These are phyloP conservation scores for Chrysomallon squamiferum DNA, from an alignment of 1,140 invertebrate genomes.

Conservation along the genomic window DNA sequence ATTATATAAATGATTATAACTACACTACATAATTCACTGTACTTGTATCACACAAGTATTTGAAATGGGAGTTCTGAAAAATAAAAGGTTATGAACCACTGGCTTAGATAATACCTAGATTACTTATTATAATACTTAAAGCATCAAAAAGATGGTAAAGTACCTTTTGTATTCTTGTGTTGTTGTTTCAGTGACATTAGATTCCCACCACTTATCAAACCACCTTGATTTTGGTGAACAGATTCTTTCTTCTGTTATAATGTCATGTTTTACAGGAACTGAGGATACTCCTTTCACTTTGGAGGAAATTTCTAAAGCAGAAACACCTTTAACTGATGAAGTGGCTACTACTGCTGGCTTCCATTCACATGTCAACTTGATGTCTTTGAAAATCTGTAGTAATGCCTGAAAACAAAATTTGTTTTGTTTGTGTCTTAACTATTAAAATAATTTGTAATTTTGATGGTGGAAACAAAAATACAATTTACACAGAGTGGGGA, in stretches of 20 bases:
- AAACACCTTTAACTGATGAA: conserved; percentile 17
- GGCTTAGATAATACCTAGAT: no score
- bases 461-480: no score
- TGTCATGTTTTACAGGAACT: conserved; percentile 37
- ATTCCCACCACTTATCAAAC: conserved; percentile 5
- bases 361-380: conserved; percentile 43
- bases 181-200: conserved; percentile 18
- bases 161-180: conserved; percentile 14
- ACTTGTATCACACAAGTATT: no score
- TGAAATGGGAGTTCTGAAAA: no score
- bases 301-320: conserved; percentile 20
- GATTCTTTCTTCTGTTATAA: conserved; percentile 27
- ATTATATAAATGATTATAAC: no score
- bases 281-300: conserved; percentile 23
- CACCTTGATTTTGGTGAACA: conserved; percentile 3
- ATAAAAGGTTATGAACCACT: no score
- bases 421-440: no score
- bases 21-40: no score
- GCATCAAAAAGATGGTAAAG: no score
- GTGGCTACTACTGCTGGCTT: conserved; percentile 42
- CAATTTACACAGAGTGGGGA: no score
- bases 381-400: conserved; percentile 41
- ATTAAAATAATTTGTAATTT: no score
- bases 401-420: conserved; percentile 29
- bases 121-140: no score